A percentile compares a stretch with the other conserved stretches of the same genome.
phyloP scores from a whole-genome alignment of 2,113 vertebrate genomes.

The Haliaeetus leucogaster region DNA sequence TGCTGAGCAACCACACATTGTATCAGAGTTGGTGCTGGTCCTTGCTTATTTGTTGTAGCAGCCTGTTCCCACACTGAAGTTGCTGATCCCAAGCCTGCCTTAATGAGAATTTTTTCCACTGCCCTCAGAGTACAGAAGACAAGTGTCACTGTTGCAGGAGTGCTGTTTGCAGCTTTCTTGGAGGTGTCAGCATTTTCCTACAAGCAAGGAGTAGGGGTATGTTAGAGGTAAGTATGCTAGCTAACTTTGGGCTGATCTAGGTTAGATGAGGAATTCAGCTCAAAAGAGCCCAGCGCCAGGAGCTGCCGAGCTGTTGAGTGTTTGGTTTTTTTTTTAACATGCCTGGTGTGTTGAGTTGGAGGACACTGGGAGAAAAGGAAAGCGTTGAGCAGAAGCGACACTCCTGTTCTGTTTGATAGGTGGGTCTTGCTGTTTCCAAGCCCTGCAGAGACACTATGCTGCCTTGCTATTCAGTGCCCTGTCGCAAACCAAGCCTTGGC shows the following conservation, averaged over 20 bases:
- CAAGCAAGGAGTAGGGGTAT: background rate
- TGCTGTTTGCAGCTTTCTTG: background rate
- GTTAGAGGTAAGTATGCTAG: background rate
- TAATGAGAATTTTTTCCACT: background rate
- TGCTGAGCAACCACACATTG: background rate
- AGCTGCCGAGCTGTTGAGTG: background rate
- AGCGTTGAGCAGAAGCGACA: background rate
- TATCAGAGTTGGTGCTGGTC: background rate
- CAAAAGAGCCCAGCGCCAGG: background rate
- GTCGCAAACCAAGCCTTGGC: slow-evolving; percentile 4
- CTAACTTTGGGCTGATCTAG: background rate
- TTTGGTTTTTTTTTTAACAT: background rate
- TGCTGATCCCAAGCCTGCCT: background rate
- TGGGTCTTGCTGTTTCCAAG: slow-evolving; percentile 11
- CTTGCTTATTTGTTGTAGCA: background rate
- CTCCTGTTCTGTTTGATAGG: background rate
- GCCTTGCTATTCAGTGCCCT: slow-evolving; percentile 27
- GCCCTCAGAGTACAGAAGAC: background rate
- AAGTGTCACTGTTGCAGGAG: background rate
- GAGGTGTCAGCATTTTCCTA: background rate
- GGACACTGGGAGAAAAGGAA: background rate
- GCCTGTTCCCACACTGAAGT: background rate
- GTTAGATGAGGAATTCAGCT: background rate
- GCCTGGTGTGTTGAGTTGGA: background rate
- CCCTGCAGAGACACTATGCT: slow-evolving; percentile 17